Evolutionary conservation across 1,140 invertebrate species (phyloP), one percentile per base, ranked within the genome.

Genomic region (Drosophila subpulchrella): DNA sequence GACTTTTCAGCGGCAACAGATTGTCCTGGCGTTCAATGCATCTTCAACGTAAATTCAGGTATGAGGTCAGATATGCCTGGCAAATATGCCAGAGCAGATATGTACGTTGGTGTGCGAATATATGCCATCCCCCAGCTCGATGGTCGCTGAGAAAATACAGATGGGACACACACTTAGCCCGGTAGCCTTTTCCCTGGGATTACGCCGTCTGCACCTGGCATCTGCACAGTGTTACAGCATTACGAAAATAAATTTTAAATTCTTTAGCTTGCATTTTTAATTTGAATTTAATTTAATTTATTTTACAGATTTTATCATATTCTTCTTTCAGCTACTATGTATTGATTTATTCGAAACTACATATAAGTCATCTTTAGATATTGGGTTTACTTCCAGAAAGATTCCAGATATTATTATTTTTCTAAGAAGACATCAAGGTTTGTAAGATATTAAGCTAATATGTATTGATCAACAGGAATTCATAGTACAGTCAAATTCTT

Each of bases 121-220:
- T 47, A 13, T 74, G 39, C 41, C 71, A 47, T 50, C 47, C n/a
- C 39, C 24, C 54, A 41, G 32, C 24, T 65, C 11, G 46, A 27
- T n/a, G 47, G 60, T 54, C 36, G 60, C 47, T 57, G 60, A 58
- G 54, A 50, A 75, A 75, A 75, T 71, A 63, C 73, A 75, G 71
- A 75, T 75, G 71, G 41, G 41, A 38, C 46, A 53, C 42, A 47
- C 42, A 47, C 39, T 30, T 38, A n/a, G 24, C 32, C 15, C 32
- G 4, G 2, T 8, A 41, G 54, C 53, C 54, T 57, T 75, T 75
- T 65, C 48, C 17, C 47, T 7, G 36, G 54, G 71, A 75, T 75
- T 75, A 75, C 44, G 48, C 41, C 46, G 24, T 41, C 39, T 51
- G 10, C 61, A 36, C 48, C 17, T 74, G 53, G 11, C 70, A 74